A percentile compares a stretch with the other conserved stretches of the same genome.
Evolutionary conservation across 30 jellyfish, hydroid and myxozoan genomes (phyloP).

Genomic region (Cassiopea andromeda): DNA sequence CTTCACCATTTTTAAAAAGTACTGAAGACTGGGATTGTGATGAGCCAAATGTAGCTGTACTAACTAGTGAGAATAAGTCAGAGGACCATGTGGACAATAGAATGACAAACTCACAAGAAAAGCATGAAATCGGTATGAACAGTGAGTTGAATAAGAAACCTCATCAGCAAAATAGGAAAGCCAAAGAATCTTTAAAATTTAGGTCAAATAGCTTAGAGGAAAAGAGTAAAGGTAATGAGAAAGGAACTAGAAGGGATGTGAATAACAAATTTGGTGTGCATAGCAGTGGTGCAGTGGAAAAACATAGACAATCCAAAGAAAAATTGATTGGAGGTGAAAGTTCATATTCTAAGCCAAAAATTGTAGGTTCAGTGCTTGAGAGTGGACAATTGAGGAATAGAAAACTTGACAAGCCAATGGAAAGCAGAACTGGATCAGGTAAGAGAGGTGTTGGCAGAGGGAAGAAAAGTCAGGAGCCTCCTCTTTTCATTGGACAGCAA

Average conservation of each 20-base stretch:
- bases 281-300: background rate
- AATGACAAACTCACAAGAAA: background rate
- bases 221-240: no score
- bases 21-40: background rate
- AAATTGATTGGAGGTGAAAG: background rate
- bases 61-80: background rate
- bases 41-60: background rate
- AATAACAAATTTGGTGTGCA: background rate
- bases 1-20: background rate
- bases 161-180: background rate
- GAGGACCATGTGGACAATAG: slow-evolving; percentile 11
- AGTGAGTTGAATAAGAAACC: background rate
- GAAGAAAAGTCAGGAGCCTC: background rate
- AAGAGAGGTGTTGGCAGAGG: slow-evolving; percentile 55
- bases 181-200: no score
- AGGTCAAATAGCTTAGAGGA: no score
- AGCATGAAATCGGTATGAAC: background rate
- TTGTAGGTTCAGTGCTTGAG: no score
- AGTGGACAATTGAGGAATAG: background rate
- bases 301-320: background rate
- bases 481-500: background rate
- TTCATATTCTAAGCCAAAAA: background rate
- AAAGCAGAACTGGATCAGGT: background rate
- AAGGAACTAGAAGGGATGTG: background rate
- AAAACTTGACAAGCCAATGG: background rate